These are phyloP conservation scores for Catharus fuscescens DNA, from an alignment of 2,113 vertebrate species.

Conservation along the genomic window DNA sequence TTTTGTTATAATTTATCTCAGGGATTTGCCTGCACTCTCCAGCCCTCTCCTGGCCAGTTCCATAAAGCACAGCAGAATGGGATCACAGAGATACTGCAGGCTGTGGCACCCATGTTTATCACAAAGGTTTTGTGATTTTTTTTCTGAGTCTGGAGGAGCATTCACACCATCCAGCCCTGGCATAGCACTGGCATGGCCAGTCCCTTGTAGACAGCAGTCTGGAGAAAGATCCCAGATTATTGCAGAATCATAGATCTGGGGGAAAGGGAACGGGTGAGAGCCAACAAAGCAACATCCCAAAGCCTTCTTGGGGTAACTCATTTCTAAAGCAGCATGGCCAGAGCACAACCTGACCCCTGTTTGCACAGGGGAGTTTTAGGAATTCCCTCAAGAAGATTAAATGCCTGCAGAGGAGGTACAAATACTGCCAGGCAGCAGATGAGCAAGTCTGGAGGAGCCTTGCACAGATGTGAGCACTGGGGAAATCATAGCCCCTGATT, in stretches of 20 bases:
- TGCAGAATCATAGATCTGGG: accelerated
- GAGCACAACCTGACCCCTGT: neutral
- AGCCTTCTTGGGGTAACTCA: neutral
- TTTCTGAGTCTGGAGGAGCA: neutral
- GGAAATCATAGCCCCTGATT: neutral
- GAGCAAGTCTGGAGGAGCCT: conserved; percentile 1
- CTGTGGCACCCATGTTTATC: neutral
- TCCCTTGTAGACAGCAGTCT: neutral
- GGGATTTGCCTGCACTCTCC: neutral
- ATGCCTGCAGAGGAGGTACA: neutral
- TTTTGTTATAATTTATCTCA: neutral
- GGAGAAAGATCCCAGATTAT: neutral
- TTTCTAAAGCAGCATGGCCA: accelerated
- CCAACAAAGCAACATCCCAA: neutral
- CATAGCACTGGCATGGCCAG: accelerated
- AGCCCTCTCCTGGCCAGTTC: conserved; percentile 21
- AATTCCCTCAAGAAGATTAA: neutral
- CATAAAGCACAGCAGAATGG: neutral
- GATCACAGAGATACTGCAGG: accelerated
- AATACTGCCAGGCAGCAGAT: neutral
- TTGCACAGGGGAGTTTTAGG: neutral
- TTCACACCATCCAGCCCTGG: accelerated
- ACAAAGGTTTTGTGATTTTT: neutral
- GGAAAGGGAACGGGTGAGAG: neutral
- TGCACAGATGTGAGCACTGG: accelerated